A percentile compares a stretch with the other conserved stretches of the same genome.
phyloP scores from a whole-genome alignment of 2,113 vertebrate species.

The Chrysemys picta region DNA sequence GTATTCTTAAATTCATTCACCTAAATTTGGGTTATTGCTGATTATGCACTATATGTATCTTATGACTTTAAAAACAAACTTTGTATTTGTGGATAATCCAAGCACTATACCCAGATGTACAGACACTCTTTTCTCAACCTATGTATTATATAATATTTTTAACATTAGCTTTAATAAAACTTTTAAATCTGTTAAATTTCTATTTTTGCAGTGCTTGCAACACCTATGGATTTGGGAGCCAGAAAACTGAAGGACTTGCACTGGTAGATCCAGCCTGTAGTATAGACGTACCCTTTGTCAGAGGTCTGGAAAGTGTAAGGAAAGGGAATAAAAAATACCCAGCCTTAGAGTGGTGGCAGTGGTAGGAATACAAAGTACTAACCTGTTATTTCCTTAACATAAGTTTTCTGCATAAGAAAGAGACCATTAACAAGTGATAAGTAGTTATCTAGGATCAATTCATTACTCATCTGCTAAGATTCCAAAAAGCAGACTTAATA shows the following conservation, averaged over 20 bases:
- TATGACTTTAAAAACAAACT: too few relatives aligned
- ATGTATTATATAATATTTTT: too few relatives aligned
- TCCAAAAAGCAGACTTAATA: background rate
- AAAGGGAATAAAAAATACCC: background rate
- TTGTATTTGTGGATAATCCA: too few relatives aligned
- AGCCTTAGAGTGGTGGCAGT: background rate
- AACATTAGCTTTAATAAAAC: too few relatives aligned
- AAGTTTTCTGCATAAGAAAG: background rate
- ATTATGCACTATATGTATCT: too few relatives aligned
- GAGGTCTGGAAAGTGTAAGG: background rate
- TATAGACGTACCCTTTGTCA: background rate
- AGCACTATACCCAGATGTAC: too few relatives aligned
- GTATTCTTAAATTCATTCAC: too few relatives aligned
- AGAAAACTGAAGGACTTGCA: background rate
- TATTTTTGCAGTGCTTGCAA: background rate
- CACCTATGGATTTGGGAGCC: background rate
- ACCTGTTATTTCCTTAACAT: accelerated
- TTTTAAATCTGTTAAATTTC: background rate
- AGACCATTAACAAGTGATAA: background rate
- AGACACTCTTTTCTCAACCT: too few relatives aligned
- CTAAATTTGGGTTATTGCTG: too few relatives aligned
- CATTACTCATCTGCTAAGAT: background rate
- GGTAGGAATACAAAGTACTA: background rate
- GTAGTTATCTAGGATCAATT: accelerated
- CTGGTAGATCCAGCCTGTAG: background rate